Evolutionary conservation across 2,888 invertebrate genomes (phyloP).

Genomic region (Lasioglossum oenotherae): DNA sequence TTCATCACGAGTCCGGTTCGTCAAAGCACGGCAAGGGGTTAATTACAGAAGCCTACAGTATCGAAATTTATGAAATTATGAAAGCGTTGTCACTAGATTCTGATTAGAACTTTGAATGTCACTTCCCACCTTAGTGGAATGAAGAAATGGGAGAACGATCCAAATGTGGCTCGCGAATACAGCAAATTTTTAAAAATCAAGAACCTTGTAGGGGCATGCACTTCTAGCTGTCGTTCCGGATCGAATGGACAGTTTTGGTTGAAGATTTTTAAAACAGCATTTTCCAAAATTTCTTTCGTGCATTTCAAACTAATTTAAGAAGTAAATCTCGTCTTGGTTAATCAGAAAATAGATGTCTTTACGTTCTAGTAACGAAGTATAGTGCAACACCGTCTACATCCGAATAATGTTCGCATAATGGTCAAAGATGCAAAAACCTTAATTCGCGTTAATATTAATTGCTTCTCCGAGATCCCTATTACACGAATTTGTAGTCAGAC

Average conservation of each 20-base stretch:
- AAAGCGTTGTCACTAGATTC: neutral
- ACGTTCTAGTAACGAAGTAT: neutral
- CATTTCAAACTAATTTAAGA: too few relatives aligned
- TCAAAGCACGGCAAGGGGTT: too few relatives aligned
- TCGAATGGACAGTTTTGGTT: neutral
- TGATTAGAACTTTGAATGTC: neutral
- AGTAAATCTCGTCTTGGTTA: too few relatives aligned
- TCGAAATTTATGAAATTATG: neutral
- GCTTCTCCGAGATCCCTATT: conserved; percentile 1
- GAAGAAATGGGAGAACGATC: too few relatives aligned
- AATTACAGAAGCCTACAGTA: neutral
- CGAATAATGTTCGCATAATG: neutral
- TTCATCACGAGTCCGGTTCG: too few relatives aligned
- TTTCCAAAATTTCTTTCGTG: too few relatives aligned
- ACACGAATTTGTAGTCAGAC: conserved; percentile 22
- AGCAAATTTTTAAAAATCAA: too few relatives aligned
- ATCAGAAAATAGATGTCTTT: too few relatives aligned
- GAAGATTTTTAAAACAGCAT: neutral
- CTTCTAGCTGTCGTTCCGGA: too few relatives aligned
- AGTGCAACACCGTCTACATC: neutral
- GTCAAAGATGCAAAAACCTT: neutral
- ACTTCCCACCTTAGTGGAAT: too few relatives aligned
- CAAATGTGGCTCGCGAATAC: too few relatives aligned
- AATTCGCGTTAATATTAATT: conserved; percentile 26
- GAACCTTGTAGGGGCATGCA: too few relatives aligned